phyloP scores from a whole-genome alignment of 2,113 vertebrate species.

The Ellobius talpinus region DNA sequence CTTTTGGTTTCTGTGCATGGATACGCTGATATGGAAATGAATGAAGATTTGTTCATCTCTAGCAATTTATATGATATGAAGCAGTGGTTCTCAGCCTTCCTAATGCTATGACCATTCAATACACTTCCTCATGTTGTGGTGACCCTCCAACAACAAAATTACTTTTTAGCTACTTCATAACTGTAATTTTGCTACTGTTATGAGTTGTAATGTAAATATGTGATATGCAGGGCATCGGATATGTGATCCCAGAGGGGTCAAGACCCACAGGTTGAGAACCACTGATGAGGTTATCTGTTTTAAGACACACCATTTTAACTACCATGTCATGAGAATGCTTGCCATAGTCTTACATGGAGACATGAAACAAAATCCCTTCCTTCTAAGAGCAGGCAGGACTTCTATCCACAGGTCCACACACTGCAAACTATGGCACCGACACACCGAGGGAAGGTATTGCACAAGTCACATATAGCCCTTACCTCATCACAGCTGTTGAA shows the following conservation, averaged over 20 bases:
- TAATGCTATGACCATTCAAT: too few relatives aligned
- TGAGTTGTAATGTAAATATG: too few relatives aligned
- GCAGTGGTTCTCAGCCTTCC: too few relatives aligned
- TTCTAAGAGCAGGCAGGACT: constrained; percentile 7
- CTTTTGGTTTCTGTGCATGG: background rate
- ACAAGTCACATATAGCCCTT: background rate
- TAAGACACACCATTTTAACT: background rate
- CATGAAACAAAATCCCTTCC: constrained; percentile 23
- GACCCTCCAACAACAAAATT: too few relatives aligned
- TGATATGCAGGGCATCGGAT: too few relatives aligned
- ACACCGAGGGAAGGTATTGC: background rate
- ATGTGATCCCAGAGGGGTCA: too few relatives aligned
- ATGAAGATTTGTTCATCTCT: background rate
- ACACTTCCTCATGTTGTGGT: too few relatives aligned
- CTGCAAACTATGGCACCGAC: background rate
- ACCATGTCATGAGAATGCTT: background rate
- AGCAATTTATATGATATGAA: background rate
- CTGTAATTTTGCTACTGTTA: too few relatives aligned
- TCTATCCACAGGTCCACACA: constrained; percentile 57
- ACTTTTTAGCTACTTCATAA: too few relatives aligned
- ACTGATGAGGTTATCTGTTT: background rate
- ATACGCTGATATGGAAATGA: background rate
- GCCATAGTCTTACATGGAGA: background rate
- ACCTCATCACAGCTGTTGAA: background rate
- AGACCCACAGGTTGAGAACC: too few relatives aligned